Base-by-base conservation (phyloP, 2,797 vertebrate species). In the Cercopithecus diana region DNA sequence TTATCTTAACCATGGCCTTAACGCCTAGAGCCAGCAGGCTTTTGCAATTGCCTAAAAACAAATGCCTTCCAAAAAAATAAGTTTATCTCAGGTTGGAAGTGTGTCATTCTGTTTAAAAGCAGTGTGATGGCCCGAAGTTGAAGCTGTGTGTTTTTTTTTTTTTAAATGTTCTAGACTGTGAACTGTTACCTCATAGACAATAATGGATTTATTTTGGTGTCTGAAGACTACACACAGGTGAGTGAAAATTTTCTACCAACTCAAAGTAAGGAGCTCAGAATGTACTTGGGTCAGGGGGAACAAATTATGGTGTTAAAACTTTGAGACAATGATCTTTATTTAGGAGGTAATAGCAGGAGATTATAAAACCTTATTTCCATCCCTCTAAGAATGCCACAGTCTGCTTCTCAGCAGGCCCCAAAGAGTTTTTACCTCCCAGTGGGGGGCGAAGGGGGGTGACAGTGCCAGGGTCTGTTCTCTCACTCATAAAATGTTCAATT, bases 161-260 rank as follows among this genome's bases (percentile, higher is more conserved):
- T 75, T 89, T 96, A 94, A 75, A 13, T 97, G 98, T 98, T 98
- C 94, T 98, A 99, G 99, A 99, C 99, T 97, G 99, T 99, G 95
- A 99, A 99, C 98, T 99, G 99, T 98, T 99, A 99, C 98, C 99
- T 99, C 97, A 99, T 99, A 96, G 99, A 99, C 98, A 99, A 99
- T 98, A 99, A 99, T 41, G 99, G 99, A 95, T 99, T 99, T 98
- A 99, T 99, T 98, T 99, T 99, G 96, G 99, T 99, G 45, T 99
- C 99, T 96, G 99, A 99, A 98, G 99, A 99, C 94, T 99, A 99
- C 15, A 99, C 99, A 61, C 99, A 99, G 99, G 99, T 99, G 99
- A 98, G 98, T 89, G 39, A 84, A 91, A 90, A 36, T 24, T 61
- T 98, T 85, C 83, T 84, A 36, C 70, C 11, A 58, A 1, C 45